Conservation (phyloP, 2,888 invertebrate genomes). For the Rhagonycha fulva region DNA sequence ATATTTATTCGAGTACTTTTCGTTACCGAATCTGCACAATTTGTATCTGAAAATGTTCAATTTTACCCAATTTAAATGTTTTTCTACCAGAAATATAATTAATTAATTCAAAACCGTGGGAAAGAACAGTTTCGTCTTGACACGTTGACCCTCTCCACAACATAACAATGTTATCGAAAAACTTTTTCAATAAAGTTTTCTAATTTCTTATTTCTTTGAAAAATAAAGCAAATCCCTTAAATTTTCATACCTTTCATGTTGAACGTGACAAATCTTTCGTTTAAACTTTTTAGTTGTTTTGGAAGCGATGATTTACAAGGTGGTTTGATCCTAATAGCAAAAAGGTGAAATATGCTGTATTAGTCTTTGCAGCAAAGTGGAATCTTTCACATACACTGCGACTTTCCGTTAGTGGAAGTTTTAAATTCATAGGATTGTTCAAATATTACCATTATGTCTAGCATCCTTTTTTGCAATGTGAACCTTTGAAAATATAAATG, state of each 20-base stretch:
- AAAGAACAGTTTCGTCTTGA: background rate
- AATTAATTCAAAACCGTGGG: background rate
- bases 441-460: background rate
- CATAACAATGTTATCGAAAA: background rate
- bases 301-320: background rate
- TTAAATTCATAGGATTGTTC: background rate
- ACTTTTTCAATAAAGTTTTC: background rate
- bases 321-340: background rate
- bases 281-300: background rate
- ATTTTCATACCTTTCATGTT: background rate
- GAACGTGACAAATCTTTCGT: background rate
- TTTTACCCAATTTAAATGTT: background rate
- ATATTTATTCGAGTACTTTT: constrained; percentile 38
- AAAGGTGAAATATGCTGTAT: background rate
- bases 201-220: background rate
- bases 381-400: background rate
- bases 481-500: background rate
- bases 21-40: constrained; percentile 19
- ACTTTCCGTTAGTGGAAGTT: background rate
- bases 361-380: background rate
- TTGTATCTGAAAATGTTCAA: constrained; percentile 1
- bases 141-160: background rate
- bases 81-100: background rate
- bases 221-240: background rate
- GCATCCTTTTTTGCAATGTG: background rate